Evolutionary conservation across 2,888 invertebrate species (phyloP).

Genomic region (Oxystoma pomonae): DNA sequence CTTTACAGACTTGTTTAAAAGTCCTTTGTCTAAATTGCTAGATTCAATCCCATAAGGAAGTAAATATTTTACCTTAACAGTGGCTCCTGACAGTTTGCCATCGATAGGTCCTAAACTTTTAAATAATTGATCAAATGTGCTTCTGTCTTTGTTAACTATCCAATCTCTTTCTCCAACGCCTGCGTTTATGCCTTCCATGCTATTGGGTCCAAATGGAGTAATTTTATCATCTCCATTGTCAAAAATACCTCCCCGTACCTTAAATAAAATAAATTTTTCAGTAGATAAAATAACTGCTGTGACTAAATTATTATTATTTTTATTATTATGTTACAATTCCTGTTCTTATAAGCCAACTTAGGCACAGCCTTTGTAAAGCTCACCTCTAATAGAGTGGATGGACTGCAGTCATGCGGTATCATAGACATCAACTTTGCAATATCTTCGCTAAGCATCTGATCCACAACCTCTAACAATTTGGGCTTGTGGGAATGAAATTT

Average conservation of each 20-base stretch:
- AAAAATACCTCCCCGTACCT: constrained; percentile 80
- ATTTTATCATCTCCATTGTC: constrained; percentile 75
- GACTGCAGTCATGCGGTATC: constrained; percentile 62
- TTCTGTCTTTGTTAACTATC: constrained; percentile 89
- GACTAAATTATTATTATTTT: no score
- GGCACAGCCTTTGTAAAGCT: no score
- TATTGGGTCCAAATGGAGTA: constrained; percentile 89
- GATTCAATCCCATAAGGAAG: no score
- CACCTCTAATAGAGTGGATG: constrained; percentile 22
- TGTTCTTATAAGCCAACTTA: no score
- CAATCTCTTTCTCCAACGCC: constrained; percentile 94
- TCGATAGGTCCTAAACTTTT: constrained; percentile 75
- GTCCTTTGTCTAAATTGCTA: no score
- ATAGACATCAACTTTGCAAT: constrained; percentile 93
- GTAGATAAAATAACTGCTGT: no score
- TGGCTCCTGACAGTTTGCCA: constrained; percentile 88
- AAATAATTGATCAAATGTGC: constrained; percentile 79
- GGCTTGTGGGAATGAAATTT: constrained; percentile 91
- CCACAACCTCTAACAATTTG: constrained; percentile 85
- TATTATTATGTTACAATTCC: no score
- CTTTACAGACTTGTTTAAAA: no score
- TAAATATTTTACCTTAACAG: constrained; percentile 71
- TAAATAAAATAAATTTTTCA: constrained; percentile 23
- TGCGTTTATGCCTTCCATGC: constrained; percentile 93
- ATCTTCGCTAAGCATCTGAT: constrained; percentile 92